Evolutionary conservation across 2,888 invertebrate species (phyloP), one percentile per base, ranked within the genome.

Genomic region (Drosophila macrospina): DNA sequence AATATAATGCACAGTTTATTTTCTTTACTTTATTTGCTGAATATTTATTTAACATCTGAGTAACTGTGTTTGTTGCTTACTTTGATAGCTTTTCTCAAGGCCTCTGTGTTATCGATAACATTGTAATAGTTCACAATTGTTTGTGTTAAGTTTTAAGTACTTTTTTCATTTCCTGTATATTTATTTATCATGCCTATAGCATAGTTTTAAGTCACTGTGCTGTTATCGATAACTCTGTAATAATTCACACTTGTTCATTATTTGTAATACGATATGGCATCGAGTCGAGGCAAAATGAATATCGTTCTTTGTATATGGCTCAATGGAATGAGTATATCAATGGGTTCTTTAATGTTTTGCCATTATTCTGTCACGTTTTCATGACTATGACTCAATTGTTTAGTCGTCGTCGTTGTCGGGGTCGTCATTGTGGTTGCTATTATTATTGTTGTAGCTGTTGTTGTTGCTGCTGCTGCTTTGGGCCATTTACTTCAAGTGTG

Each of bases 351-450:
- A 78, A 69, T 79, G 52, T 42, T 71, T 50, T 75, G 78, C 69
- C 88, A 85, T 85, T 82, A 87, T 87, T 78, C 88, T 85, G 88
- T 82, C 82, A 82, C 82, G 82, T 87, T 81, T 82, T 78, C 68
- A 73, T 59, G 81, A 50, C 62, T 42, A 54, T 69, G 68, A 76
- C 62, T 82, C 76, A 79, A 69, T 70, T 79, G 66, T 54, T 60
- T 44, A 47, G 36, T 20, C 60, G 41, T 50, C 45, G 50, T 11
- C 16, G 56, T 64, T 20, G 48, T 51, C 11, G 42, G 20, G 26
- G 32, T 15, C n/a, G 13, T 10, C 16, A n/a, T 26, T 10, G 39
- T 15, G 28, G 42, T 66, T 26, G 55, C 26, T 65, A 7, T 7
- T 28, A 5, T 7, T 28, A 51, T 65, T 26, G 52, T 55, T 39